Evolutionary conservation across 2,888 invertebrate species (phyloP), one percentile per base, ranked within the genome.

Genomic region (Colletes collaris): DNA sequence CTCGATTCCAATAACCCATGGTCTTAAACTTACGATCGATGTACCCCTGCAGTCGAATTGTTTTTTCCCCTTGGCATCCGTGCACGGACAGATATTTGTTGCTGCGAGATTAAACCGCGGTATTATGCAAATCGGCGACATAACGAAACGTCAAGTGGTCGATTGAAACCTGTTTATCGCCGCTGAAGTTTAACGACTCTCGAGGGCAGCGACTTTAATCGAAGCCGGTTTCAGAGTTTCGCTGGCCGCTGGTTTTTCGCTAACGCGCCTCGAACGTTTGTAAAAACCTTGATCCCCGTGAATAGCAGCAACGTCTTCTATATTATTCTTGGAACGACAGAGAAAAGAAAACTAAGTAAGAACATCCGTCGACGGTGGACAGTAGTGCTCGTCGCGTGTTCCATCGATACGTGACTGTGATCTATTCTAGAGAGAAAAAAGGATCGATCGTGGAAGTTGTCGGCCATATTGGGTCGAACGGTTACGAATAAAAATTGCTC

Each of bases 151-250:
- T 75, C 68, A 64, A 70, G 68, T 70, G 64, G 65, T 56, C 75
- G 69, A 69, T 65, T 76, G 75, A 66, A 69, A 76, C 65, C 68
- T 68, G 77, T 77, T 77, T 74, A 74, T 69, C 77, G 63, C 49
- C 63, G 64, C 60, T 50, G 44, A 62, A 77, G 77, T 74, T 77
- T 74, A 77, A 77, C 77, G 67, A 68, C 69, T 78, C 60, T 78
- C 60, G 50, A 62, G 62, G 50, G 44, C 53, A 63, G 53, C 63
- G 19, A 19, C 65, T 59, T 55, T n/a, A 56, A 76, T 50, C 46
- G 49, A 44, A 62, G 56, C 46, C 65, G 55, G 56, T 72, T 60
- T 73, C 66, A 50, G 62, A 63, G 68, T 62, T 27, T 56, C 72
- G n/a, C 5, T 27, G 6, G 53, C 1, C 16, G 27, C 55, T 44